A percentile compares a stretch with the other conserved stretches of the same genome.
phyloP scores from a whole-genome alignment of 2,797 vertebrate genomes.

The Poeciliopsis infans region DNA sequence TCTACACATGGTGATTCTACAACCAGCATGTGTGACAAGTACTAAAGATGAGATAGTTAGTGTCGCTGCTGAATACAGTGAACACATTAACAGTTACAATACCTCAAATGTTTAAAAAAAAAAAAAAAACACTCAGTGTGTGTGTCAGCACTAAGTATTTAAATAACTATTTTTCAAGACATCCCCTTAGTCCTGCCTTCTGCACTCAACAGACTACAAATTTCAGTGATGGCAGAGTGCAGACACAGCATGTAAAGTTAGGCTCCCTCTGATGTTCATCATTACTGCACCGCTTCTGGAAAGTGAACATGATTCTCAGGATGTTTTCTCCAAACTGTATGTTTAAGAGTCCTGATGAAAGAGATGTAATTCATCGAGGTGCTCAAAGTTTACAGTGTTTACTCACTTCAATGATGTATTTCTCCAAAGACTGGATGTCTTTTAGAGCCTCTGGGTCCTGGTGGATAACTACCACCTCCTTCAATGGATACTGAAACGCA shows the following conservation, averaged over 20 bases:
- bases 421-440: constrained; percentile 91
- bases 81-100: constrained; percentile 10
- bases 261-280: constrained; percentile 13
- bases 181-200: constrained; percentile 20
- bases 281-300: constrained; percentile 25
- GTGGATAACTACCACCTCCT: constrained; percentile 96
- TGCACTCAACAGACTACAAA: constrained; percentile 20
- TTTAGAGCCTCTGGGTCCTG: constrained; percentile 90
- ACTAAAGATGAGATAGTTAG: background rate
- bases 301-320: constrained; percentile 7
- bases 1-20: background rate
- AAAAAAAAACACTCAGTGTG: background rate
- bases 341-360: constrained; percentile 19
- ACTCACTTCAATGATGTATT: constrained; percentile 95
- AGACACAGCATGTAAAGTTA: constrained; percentile 15
- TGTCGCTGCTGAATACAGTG: constrained; percentile 4
- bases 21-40: background rate
- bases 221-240: constrained; percentile 29
- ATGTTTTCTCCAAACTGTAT: constrained; percentile 19
- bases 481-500: constrained; percentile 90
- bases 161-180: constrained; percentile 32
- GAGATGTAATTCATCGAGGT: background rate
- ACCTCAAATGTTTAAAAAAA: constrained; percentile 1
- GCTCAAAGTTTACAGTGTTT: constrained; percentile 2
- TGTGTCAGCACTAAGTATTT: constrained; percentile 2